Evolutionary conservation across 2,888 invertebrate species (phyloP), one percentile per base, ranked within the genome.

Genomic region (Flexamia atlantica): DNA sequence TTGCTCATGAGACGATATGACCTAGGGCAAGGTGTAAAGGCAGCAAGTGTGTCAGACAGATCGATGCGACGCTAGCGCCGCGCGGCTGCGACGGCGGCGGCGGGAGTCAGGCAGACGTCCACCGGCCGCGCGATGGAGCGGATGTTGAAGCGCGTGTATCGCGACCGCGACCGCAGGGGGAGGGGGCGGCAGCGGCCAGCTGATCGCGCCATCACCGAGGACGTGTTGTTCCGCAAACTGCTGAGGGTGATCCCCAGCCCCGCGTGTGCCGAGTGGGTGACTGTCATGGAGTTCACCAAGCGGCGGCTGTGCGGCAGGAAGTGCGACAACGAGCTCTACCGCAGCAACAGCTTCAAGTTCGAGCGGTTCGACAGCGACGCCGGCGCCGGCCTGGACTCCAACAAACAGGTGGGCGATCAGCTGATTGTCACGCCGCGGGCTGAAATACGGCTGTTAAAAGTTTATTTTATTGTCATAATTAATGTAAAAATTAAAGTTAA

Each of bases 271-370:
- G 85, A 84, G 84, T 86, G 84, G 85, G 85, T 85, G 85, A 86
- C 83, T 83, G 84, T 86, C 83, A 87, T 88, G 88, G 88, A 88
- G 81, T 87, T 88, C 88, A 91, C 91, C 87, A 92, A 92, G 57
- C 93, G 95, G 84, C 92, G 95, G 70, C 93, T 96, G 88, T 96
- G 96, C 90, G 92, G 94, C 84, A 92, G 95, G 84, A 92, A 92
- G 79, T 91, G 94, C 17, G 96, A 96, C 92, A 96, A 96, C 92
- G 96, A 96, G 91, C 92, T 96, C 84, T 96, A 96, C 89, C 93
- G 96, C 87, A 96, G 96, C 87, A 96, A 96, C 90, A 96, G 96
- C 91, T 96, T 96, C 92, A 96, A 96, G 91, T 96, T 96, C 90
- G 96, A 96, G 91, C 92, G 96, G 83, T 96, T 96, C 89, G 94